Evolutionary conservation across 2,888 invertebrate species (phyloP), one percentile per base, ranked within the genome.

Genomic region (Andrena haemorrhoa): DNA sequence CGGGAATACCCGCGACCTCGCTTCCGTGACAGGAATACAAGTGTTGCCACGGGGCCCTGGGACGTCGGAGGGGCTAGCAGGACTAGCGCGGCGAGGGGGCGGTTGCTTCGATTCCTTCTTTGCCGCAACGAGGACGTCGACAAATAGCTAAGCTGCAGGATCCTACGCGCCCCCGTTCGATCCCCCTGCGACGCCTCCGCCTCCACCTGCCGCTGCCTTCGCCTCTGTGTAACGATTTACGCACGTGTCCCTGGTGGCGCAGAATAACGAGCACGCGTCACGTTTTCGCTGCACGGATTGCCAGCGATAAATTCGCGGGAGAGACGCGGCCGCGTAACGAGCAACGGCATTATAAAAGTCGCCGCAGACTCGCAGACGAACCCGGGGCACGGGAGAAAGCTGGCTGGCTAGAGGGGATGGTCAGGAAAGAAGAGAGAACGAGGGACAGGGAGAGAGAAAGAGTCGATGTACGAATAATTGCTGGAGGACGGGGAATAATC

Each of bases 1-100:
- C 82, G 75, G 58, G 85, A 86, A 88, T 86, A 81, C 73, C 66
- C 75, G 68, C 79, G 80, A 69, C 75, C 79, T 58, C 63, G 82
- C 69, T 83, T 82, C 72, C 83, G 83, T 88, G 87, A 85, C 83
- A 31, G 41, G 84, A 88, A 85, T 81, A 58, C 75, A 47, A 61
- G 56, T 23, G 35, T 20, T 23, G 53, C 1, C 6, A 10, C 7
- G 4, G 6, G 64, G 49, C 29, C 12, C 41, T 5, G 49, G 3
- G 8, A 8, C 7, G 20, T 3, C 16, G 41, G 53, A 8, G 16
- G 31, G 58, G 31, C 12, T 6, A 2, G 49, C 8, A 72, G 71
- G 65, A 66, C 61, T 68, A 51, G 56, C 26, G 26, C 8, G 49
- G 41, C 0, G 41, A 41, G 16, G 16, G 41, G 23, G 20, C 0